A percentile compares a stretch with the other conserved stretches of the same genome.
These are phyloP conservation scores for Cyprinodon brontotheroides DNA, from an alignment of 2,113 vertebrate genomes.

Conservation along the genomic window DNA sequence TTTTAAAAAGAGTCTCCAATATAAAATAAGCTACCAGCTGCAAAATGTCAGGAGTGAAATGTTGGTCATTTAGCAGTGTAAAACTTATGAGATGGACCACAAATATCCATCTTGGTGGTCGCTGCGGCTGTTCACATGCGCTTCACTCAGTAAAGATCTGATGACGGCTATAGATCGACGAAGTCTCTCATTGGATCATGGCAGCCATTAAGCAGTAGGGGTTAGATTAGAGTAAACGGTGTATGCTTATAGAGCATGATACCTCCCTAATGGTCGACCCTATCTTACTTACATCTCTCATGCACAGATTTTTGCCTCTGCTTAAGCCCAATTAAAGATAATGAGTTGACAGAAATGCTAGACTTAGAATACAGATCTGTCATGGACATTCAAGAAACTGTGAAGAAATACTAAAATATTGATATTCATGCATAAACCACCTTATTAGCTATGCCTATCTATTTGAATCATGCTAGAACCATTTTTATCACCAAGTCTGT, in stretches of 20 bases:
- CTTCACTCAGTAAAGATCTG: conserved; percentile 61
- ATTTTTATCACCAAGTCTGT: no score
- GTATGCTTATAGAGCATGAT: conserved; percentile 49
- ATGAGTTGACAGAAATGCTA: background rate
- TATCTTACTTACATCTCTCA: conserved; percentile 32
- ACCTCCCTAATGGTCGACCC: conserved; percentile 44
- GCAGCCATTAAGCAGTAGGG: conserved; percentile 51
- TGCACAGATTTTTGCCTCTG: conserved; percentile 6
- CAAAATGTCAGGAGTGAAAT: conserved; percentile 24
- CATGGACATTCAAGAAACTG: background rate
- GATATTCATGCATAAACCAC: background rate
- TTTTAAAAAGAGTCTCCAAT: background rate
- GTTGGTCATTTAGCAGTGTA: conserved; percentile 27
- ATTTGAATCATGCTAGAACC: no score
- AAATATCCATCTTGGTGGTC: conserved; percentile 51
- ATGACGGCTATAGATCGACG: conserved; percentile 41
- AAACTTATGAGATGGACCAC: conserved; percentile 31
- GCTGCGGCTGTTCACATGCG: conserved; percentile 17
- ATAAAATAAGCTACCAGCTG: conserved; percentile 1
- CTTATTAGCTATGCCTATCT: no score
- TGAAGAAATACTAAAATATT: background rate
- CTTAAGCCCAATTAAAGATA: background rate
- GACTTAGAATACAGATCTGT: background rate
- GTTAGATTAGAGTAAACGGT: conserved; percentile 59
- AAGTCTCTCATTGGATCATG: conserved; percentile 32